Percentiles rank a stretch among this genome's conserved stretches.
Conservation (phyloP, 2,888 invertebrate genomes). For the Polymixis lichenea region DNA sequence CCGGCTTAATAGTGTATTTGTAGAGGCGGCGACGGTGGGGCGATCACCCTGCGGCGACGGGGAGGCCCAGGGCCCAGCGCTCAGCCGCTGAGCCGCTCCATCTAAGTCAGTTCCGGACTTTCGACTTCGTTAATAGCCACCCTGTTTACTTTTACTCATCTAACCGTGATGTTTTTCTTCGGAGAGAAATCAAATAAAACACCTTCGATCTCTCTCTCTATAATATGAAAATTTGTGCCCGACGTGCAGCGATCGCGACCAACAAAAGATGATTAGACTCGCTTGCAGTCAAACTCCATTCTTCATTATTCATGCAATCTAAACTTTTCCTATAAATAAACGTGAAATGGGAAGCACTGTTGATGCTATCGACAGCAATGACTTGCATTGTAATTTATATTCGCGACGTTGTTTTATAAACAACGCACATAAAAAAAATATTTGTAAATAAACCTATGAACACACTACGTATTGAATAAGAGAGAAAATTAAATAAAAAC, state of each 20-base stretch:
- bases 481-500: slow-evolving; percentile 19
- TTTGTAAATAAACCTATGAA: slow-evolving; percentile 25
- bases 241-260: slow-evolving; percentile 2
- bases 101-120: slow-evolving; percentile 72
- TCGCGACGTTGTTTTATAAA: slow-evolving; percentile 29
- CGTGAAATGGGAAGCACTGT: slow-evolving; percentile 27
- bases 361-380: slow-evolving; percentile 11
- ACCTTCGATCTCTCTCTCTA: slow-evolving; percentile 39
- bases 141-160: slow-evolving; percentile 72
- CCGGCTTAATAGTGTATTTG: slow-evolving; percentile 76
- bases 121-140: slow-evolving; percentile 71
- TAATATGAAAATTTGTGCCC: slow-evolving; percentile 40
- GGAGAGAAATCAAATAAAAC: slow-evolving; percentile 63
- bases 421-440: not conserved
- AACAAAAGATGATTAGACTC: slow-evolving; percentile 37
- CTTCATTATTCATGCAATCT: slow-evolving; percentile 26
- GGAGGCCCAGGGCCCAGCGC: slow-evolving; percentile 64
- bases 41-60: slow-evolving; percentile 68
- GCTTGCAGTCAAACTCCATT: slow-evolving; percentile 19
- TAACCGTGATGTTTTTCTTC: slow-evolving; percentile 60
- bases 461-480: slow-evolving; percentile 7
- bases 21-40: slow-evolving; percentile 70
- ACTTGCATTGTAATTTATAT: slow-evolving; percentile 4
- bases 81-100: slow-evolving; percentile 56
- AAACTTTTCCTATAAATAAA: slow-evolving; percentile 13